A percentile compares a stretch with the other conserved stretches of the same genome.
Conservation (phyloP, 2,888 invertebrate species). For the Mythimna loreyi region DNA sequence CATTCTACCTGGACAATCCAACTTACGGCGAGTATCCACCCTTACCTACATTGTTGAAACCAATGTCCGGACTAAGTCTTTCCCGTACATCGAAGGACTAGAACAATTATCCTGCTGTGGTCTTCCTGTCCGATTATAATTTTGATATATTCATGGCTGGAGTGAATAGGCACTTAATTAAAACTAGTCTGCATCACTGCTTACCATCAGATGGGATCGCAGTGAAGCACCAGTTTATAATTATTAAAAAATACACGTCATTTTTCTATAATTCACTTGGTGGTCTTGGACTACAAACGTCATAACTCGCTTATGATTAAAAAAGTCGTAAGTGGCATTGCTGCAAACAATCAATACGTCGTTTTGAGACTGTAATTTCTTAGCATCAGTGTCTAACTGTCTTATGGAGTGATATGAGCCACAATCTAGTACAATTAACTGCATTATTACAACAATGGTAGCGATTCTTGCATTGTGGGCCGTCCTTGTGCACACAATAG, state of each 20-base stretch:
- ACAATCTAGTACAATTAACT: conserved; percentile 68
- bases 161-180: too few relatives aligned
- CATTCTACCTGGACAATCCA: too few relatives aligned
- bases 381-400: conserved; percentile 55
- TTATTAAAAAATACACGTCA: neutral
- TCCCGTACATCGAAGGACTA: too few relatives aligned
- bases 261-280: conserved; percentile 19
- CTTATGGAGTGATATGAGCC: conserved; percentile 58
- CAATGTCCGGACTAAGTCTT: too few relatives aligned
- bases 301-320: neutral
- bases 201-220: too few relatives aligned
- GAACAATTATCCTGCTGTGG: too few relatives aligned
- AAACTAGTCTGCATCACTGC: too few relatives aligned
- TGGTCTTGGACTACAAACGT: conserved; percentile 32
- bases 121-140: too few relatives aligned
- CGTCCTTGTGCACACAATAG: conserved; percentile 70
- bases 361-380: conserved; percentile 51
- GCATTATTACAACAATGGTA: conserved; percentile 68
- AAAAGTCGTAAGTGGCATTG: conserved; percentile 11
- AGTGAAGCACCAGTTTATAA: too few relatives aligned
- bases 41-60: too few relatives aligned
- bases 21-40: too few relatives aligned
- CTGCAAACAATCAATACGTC: conserved; percentile 57
- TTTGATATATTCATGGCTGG: too few relatives aligned
- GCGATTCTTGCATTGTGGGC: conserved; percentile 68